Evolutionary conservation across 2,797 vertebrate species (phyloP), one percentile per base, ranked within the genome.

Genomic region (Sebastes variabilis): DNA sequence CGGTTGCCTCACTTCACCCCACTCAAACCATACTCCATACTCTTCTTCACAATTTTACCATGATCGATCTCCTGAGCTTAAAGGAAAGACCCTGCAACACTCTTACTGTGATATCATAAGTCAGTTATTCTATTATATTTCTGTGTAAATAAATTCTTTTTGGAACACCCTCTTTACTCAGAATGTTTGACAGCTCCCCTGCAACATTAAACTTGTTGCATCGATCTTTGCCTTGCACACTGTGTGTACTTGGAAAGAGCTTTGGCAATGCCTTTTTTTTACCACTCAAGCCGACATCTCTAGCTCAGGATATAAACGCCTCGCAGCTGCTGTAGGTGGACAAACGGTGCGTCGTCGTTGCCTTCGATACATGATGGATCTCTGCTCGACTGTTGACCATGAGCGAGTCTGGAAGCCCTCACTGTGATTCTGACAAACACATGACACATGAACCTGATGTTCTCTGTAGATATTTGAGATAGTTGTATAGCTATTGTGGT

Each of bases 1-100:
- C 27, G 20, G 66, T 34, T 29, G 29, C 74, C 72, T 81, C 59
- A n/a, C 54, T 38, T 84, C 52, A 75, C 72, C 66, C 38, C 59
- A 2, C 67, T 80, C 66, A 67, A 58, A 54, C 14, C 36, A 11
- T 8, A 9, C 74, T 60, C 22, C 22, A 30, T 8, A 6, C 54
- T 74, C 49, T 11, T 20, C 8, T 77, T 83, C 65, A 69, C 34
- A 62, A 27, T 60, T 49, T 54, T 18, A 54, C 36, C 22, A 49
- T 46, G 3, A 22, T 8, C 13, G 2, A 8, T 42, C 3, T 18
- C 13, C 30, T 9, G 25, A 22, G 38, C 20, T 9, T 59, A 10
- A 68, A 5, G 8, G 6, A n/a, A 16, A 38, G 4, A 38, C 30
- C 3, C 2, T 1, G 7, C 27, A 34, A 64, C 22, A n/a, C 65